A percentile compares a stretch with the other conserved stretches of the same genome.
Conservation (phyloP, 2,797 vertebrate species). For the Euthynnus affinis region DNA sequence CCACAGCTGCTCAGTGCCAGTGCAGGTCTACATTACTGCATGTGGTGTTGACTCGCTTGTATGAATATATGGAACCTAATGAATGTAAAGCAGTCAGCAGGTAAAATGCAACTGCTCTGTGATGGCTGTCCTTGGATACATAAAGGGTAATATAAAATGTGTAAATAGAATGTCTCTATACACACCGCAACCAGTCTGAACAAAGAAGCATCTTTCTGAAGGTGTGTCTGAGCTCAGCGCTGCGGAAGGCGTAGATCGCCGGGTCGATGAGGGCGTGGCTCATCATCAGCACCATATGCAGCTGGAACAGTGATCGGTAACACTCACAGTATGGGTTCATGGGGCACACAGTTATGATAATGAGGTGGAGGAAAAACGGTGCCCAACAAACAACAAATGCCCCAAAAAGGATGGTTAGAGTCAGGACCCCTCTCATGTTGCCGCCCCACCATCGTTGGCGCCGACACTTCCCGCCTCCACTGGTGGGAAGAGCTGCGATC, state of each 20-base stretch:
- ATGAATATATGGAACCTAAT: background rate
- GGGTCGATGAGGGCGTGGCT: slow-evolving; percentile 94
- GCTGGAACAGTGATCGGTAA: slow-evolving; percentile 93
- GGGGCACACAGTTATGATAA: slow-evolving; percentile 92
- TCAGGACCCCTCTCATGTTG: slow-evolving; percentile 91
- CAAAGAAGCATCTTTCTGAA: slow-evolving; percentile 91
- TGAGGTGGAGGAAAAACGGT: slow-evolving; percentile 93
- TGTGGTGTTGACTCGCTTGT: background rate
- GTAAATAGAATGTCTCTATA: background rate
- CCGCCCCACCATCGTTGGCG: slow-evolving; percentile 63
- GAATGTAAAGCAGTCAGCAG: background rate
- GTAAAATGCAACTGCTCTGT: background rate
- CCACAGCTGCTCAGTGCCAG: background rate
- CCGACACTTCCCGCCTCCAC: slow-evolving; percentile 19
- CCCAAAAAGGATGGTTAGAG: slow-evolving; percentile 94
- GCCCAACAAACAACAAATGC: slow-evolving; percentile 95
- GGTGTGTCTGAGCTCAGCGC: slow-evolving; percentile 89
- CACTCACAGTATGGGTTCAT: slow-evolving; percentile 95
- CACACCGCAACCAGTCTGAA: slow-evolving; percentile 48
- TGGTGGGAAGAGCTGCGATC: slow-evolving; percentile 86
- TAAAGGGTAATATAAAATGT: background rate
- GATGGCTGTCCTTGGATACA: background rate
- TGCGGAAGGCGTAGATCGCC: slow-evolving; percentile 96
- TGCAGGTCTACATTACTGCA: background rate
- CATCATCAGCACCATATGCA: slow-evolving; percentile 93